Conservation (phyloP, 1,140 invertebrate species). For the Drosophila pandora region DNA sequence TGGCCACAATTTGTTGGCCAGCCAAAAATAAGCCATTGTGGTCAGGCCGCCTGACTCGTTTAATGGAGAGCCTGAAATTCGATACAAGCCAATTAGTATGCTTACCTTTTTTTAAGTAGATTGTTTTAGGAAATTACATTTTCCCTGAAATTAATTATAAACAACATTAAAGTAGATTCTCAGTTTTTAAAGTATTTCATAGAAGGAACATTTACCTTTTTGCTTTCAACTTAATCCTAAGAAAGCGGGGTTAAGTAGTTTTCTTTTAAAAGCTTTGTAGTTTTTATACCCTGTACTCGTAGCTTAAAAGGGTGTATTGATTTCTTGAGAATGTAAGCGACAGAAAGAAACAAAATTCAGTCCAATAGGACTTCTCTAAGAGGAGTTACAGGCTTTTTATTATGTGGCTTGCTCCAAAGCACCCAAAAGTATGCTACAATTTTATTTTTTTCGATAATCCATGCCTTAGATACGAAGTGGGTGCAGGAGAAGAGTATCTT, state of each 20-base stretch:
- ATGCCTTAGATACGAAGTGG: too few species aligned
- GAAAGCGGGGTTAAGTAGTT: background rate
- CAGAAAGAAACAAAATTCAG: too few species aligned
- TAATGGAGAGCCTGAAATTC: background rate
- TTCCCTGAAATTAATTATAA: too few species aligned
- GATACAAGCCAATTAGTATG: background rate
- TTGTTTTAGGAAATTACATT: background rate
- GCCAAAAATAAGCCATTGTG: conserved; percentile 23
- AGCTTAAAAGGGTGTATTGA: too few species aligned
- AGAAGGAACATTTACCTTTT: background rate
- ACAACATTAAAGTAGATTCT: too few species aligned
- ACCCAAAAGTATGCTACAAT: too few species aligned
- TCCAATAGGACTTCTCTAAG: too few species aligned
- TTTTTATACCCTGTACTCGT: background rate
- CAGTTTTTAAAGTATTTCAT: background rate
- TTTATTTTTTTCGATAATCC: too few species aligned
- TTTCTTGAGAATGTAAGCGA: too few species aligned
- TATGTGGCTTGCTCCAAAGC: too few species aligned
- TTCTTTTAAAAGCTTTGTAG: background rate
- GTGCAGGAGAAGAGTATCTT: too few species aligned
- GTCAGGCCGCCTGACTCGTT: background rate
- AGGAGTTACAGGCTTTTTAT: too few species aligned
- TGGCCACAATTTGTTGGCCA: conserved; percentile 20
- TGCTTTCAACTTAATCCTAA: background rate
- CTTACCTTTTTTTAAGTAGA: background rate